phyloP scores from a whole-genome alignment of 2,888 invertebrate species.

The Drosophila mettleri region DNA sequence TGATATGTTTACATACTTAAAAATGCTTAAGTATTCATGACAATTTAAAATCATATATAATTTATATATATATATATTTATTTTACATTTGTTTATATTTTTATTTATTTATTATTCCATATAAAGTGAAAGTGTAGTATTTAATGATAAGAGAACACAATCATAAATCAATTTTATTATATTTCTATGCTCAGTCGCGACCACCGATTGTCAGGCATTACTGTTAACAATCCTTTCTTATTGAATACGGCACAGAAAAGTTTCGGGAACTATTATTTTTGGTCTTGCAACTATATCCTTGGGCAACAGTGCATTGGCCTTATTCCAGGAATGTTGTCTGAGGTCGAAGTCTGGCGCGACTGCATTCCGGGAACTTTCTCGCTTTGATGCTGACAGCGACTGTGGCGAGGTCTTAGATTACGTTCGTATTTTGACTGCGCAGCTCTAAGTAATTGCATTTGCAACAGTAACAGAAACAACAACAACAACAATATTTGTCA shows the following conservation, averaged over 20 bases:
- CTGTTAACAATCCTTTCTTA: background rate
- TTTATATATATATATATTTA: too few relatives aligned
- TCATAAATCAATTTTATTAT: too few relatives aligned
- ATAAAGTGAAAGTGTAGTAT: too few relatives aligned
- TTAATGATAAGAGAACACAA: too few relatives aligned
- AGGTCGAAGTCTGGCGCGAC: constrained; percentile 33
- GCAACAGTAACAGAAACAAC: constrained; percentile 42
- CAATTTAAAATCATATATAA: background rate
- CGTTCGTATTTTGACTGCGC: constrained; percentile 59
- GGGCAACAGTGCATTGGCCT: constrained; percentile 51
- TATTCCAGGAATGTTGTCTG: constrained; percentile 74
- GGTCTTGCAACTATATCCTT: constrained; percentile 38
- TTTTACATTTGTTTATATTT: too few relatives aligned
- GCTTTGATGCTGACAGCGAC: constrained; percentile 31
- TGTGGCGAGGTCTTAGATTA: constrained; percentile 64
- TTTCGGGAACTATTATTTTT: constrained; percentile 1
- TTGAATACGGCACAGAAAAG: background rate
- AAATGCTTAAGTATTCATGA: background rate
- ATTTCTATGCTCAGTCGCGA: background rate
- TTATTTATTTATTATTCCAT: too few relatives aligned
- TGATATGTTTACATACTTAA: background rate
- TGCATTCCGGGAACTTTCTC: constrained; percentile 63
- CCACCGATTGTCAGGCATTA: background rate
- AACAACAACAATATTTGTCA: constrained; percentile 50
- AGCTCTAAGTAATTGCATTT: constrained; percentile 66